Evolutionary conservation across 2,888 invertebrate genomes (phyloP), one percentile per base, ranked within the genome.

Genomic region (Drosophila multiciliata): DNA sequence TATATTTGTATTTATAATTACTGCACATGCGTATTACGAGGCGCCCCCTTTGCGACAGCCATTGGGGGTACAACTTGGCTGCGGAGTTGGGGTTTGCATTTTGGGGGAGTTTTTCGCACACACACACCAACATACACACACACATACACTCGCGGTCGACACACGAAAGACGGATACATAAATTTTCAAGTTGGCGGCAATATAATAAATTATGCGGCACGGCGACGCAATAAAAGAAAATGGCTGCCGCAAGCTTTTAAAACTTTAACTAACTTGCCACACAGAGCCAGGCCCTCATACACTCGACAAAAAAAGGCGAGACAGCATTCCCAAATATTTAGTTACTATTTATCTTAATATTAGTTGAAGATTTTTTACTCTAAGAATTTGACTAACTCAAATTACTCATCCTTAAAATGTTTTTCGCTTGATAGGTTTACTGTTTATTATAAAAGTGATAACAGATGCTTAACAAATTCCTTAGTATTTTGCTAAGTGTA

Each of bases 1-100:
- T 84, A 80, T 90, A 86, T 83, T 88, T 84, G 86, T 84, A 85
- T 92, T 91, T 91, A 91, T 92, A 91, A 91, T 92, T 91, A 91
- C 91, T 92, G 91, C 91, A 92, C 91, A 91, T 91, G 91, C 91
- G 91, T 91, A 91, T 80, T 86, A 80, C 74, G 73, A 35, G 38
- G 73, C 66, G 75, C 75, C 78, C 75, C 78, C 75, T 67, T 71
- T 69, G 29, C 3, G 35, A 0, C 8, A 40, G 59, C 52, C 55
- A 40, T 59, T 57, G 53, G 38, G 38, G 40, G 55, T 40, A 8
- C 1, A 26, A 15, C 23, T 26, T 20, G 55, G 42, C 17, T 57
- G 45, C 33, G 32, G 45, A 12, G 48, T 11, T 17, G 59, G 60
- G 65, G 78, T 53, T 58, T 71, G 65, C 60, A 66, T 79, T 83